Conservation (phyloP, 2,113 vertebrate species). For the Atrichornis clamosus region DNA sequence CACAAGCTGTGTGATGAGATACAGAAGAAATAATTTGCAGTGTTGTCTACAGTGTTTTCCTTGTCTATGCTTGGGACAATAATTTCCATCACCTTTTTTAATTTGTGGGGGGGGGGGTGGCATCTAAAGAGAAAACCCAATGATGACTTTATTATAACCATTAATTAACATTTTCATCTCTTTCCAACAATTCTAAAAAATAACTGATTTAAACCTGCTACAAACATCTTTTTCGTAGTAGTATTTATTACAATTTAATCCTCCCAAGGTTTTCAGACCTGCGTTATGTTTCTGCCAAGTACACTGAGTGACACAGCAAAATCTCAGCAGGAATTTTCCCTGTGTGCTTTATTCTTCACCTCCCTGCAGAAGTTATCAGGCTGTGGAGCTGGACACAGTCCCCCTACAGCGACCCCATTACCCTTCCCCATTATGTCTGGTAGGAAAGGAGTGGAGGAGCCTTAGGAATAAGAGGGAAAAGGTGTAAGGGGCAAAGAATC, state of each 20-base stretch:
- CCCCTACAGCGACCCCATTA: neutral
- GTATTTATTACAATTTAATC: neutral
- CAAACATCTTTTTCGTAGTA: neutral
- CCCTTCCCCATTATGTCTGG: neutral
- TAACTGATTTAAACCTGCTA: neutral
- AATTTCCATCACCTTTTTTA: neutral
- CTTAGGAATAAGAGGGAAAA: neutral
- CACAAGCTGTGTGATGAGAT: neutral
- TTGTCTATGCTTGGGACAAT: neutral
- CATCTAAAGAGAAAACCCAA: neutral
- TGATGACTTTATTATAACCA: neutral
- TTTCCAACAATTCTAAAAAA: neutral
- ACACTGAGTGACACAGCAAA: neutral
- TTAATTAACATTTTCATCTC: neutral
- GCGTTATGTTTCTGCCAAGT: neutral
- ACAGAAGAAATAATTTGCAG: neutral
- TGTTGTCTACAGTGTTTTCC: neutral
- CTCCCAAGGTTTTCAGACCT: neutral
- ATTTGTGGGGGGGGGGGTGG: accelerated
- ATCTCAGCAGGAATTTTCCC: neutral
- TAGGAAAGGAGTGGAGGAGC: neutral
- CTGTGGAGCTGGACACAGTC: neutral
- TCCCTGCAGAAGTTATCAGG: neutral
- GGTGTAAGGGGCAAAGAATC: neutral
- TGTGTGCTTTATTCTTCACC: neutral